These are phyloP conservation scores for Mycalesis mineus DNA, from an alignment of 2,888 invertebrate species.

Conservation along the genomic window DNA sequence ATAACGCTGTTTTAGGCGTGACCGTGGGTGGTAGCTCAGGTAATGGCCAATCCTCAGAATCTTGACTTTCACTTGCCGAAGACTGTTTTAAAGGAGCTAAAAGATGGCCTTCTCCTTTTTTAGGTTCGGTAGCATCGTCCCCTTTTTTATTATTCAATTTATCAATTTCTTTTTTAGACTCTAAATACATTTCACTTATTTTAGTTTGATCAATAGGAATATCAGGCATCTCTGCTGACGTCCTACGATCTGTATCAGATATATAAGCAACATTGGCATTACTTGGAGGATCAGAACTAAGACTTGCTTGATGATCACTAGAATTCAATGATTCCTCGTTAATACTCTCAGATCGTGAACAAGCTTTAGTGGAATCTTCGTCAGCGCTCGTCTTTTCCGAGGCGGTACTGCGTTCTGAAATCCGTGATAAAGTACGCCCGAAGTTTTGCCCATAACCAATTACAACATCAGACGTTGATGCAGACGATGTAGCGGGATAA, in stretches of 20 bases:
- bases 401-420: constrained; percentile 92
- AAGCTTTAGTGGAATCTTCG: constrained; percentile 91
- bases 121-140: constrained; percentile 45
- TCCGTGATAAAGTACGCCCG: constrained; percentile 88
- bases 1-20: constrained; percentile 44
- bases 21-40: constrained; percentile 83
- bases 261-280: constrained; percentile 85
- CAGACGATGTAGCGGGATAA: constrained; percentile 81
- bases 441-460: constrained; percentile 86
- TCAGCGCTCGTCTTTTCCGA: constrained; percentile 92
- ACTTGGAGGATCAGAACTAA: constrained; percentile 90
- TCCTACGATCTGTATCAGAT: constrained; percentile 87
- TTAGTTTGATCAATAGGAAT: constrained; percentile 86
- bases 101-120: constrained; percentile 46
- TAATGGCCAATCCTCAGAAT: constrained; percentile 86
- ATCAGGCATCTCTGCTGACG: constrained; percentile 91
- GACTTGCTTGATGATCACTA: constrained; percentile 90
- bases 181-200: constrained; percentile 77
- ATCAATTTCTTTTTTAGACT: constrained; percentile 71
- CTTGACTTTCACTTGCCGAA: constrained; percentile 82
- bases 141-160: constrained; percentile 43
- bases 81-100: constrained; percentile 61
- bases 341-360: constrained; percentile 89
- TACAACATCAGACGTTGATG: constrained; percentile 81
- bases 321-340: constrained; percentile 90